phyloP scores from a whole-genome alignment of 2,797 vertebrate genomes.

The Sebastes minor region DNA sequence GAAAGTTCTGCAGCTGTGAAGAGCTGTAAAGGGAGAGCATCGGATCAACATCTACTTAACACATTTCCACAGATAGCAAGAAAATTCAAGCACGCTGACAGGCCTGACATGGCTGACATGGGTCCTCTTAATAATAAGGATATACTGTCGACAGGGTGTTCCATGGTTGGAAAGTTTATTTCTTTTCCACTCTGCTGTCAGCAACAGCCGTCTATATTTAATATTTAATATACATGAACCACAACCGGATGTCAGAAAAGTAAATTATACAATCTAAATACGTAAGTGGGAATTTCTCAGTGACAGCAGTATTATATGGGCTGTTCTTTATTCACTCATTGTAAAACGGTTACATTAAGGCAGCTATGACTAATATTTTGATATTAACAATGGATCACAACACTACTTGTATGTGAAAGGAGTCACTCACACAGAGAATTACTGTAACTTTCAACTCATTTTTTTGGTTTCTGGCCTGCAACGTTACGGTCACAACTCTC shows the following conservation, averaged over 20 bases:
- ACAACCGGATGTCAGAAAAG: not conserved
- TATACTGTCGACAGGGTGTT: slow-evolving; percentile 52
- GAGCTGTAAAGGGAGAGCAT: slow-evolving; percentile 18
- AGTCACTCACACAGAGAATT: not conserved
- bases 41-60: slow-evolving; percentile 56
- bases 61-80: slow-evolving; percentile 57
- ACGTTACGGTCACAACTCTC: too few relatives aligned
- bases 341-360: not conserved
- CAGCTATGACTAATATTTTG: not conserved
- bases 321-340: not conserved
- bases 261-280: not conserved
- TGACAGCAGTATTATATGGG: not conserved
- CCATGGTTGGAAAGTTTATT: slow-evolving; percentile 65
- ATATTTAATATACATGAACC: slow-evolving; percentile 31
- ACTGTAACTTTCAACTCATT: not conserved
- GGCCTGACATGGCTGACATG: slow-evolving; percentile 40
- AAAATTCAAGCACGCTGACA: slow-evolving; percentile 53
- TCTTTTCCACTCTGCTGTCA: slow-evolving; percentile 60
- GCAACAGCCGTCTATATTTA: slow-evolving; percentile 64
- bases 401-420: too few relatives aligned
- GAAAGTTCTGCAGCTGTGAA: slow-evolving; percentile 24
- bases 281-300: not conserved
- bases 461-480: not conserved
- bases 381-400: not conserved
- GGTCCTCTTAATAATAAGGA: slow-evolving; percentile 71